phyloP scores from a whole-genome alignment of 1,140 invertebrate genomes.

The Paraescarpia echinospica region DNA sequence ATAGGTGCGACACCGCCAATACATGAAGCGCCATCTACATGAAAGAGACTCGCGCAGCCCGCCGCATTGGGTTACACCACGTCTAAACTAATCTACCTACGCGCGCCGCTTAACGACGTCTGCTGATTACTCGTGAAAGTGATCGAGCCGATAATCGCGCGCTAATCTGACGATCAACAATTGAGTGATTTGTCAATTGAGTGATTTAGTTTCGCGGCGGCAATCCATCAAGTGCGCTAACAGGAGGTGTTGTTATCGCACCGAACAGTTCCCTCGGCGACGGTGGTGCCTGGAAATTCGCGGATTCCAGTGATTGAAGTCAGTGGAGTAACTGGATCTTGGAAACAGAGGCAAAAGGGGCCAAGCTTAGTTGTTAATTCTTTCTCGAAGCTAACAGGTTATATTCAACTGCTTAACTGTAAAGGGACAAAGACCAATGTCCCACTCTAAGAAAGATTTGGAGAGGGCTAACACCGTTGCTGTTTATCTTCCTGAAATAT shows the following conservation, averaged over 20 bases:
- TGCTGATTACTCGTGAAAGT: background rate
- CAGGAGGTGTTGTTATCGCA: background rate
- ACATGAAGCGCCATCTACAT: background rate
- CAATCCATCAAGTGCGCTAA: background rate
- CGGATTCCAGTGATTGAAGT: background rate
- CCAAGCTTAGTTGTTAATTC: no score
- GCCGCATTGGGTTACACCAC: background rate
- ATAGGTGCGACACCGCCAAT: background rate
- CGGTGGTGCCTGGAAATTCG: background rate
- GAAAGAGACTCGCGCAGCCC: background rate
- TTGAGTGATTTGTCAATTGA: slow-evolving; percentile 6
- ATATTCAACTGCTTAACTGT: no score
- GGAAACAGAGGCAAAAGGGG: no score
- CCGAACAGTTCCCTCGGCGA: background rate
- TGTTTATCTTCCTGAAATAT: no score
- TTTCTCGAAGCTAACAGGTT: no score
- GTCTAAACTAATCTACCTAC: background rate
- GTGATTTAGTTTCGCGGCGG: background rate
- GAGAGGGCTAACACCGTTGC: no score
- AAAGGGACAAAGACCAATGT: no score
- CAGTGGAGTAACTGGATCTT: no score
- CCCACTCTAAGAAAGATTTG: no score
- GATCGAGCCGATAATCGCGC: background rate
- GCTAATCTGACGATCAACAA: background rate
- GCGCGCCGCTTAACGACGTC: background rate